Evolutionary conservation across 1,140 invertebrate genomes (phyloP).

Genomic region (Idris sp.): DNA sequence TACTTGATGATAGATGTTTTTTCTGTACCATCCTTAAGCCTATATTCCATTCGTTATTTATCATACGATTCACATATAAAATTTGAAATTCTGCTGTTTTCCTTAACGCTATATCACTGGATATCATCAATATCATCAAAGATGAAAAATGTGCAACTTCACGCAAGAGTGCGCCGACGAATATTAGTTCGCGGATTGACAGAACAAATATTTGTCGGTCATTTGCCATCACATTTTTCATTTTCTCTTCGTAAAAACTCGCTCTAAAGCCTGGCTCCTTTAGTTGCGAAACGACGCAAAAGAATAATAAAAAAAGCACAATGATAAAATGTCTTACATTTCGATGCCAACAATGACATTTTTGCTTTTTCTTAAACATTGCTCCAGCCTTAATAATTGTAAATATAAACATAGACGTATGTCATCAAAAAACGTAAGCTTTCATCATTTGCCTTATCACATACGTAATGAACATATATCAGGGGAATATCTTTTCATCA

Average conservation of each 20-base stretch:
- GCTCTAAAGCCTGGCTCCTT: slow-evolving; percentile 32
- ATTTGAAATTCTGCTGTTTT: slow-evolving; percentile 28
- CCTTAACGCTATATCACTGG: slow-evolving; percentile 9
- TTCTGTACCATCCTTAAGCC: slow-evolving; percentile 4
- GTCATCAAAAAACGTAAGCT: no score
- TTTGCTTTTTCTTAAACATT: slow-evolving; percentile 8
- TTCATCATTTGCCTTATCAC: slow-evolving; percentile 2
- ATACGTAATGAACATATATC: slow-evolving; percentile 17
- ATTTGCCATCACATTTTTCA: slow-evolving; percentile 54
- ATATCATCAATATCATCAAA: slow-evolving; percentile 50
- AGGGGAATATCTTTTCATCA: no score
- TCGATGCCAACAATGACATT: slow-evolving; percentile 2
- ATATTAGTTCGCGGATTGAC: slow-evolving; percentile 52
- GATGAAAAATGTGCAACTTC: slow-evolving; percentile 52
- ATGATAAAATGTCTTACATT: slow-evolving; percentile 27
- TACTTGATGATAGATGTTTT: slow-evolving; percentile 34
- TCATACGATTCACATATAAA: slow-evolving; percentile 24
- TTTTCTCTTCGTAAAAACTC: slow-evolving; percentile 50
- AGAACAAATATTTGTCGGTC: slow-evolving; percentile 58
- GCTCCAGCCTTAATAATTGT: no score
- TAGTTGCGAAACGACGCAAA: slow-evolving; percentile 11
- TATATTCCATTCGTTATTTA: neutral
- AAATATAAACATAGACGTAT: no score
- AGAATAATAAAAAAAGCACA: slow-evolving; percentile 42
- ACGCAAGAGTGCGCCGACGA: slow-evolving; percentile 44